Conservation (phyloP, 2,797 vertebrate species). For the Tenualosa thibaudeaui region DNA sequence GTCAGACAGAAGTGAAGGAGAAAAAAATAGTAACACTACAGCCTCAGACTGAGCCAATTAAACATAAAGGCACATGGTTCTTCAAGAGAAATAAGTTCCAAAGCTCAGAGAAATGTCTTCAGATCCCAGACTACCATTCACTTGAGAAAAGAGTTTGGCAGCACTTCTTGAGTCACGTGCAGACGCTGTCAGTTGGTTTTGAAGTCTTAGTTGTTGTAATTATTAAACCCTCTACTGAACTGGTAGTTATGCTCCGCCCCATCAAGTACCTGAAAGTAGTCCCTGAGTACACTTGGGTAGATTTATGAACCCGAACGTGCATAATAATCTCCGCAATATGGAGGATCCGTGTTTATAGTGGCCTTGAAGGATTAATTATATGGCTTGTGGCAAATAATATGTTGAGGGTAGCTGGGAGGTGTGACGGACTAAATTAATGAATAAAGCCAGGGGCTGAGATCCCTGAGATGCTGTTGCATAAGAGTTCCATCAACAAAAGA, state of each 20-base stretch:
- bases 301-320: neutral
- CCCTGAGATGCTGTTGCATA: neutral
- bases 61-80: neutral
- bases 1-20: neutral
- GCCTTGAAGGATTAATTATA: conserved; percentile 3
- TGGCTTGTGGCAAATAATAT: conserved; percentile 1
- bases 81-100: conserved; percentile 6
- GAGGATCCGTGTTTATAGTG: neutral
- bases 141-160: neutral
- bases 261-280: neutral
- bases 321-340: neutral
- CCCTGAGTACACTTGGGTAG: neutral
- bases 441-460: neutral
- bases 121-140: neutral
- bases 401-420: neutral
- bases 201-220: neutral
- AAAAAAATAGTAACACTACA: neutral
- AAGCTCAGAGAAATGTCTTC: conserved; percentile 8
- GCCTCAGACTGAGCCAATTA: conserved; percentile 15
- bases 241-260: neutral
- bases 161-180: neutral
- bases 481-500: neutral
- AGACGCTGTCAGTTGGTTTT: neutral
- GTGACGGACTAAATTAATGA: neutral
- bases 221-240: neutral